These are phyloP conservation scores for Lepidurus arcticus DNA, from an alignment of 1,140 invertebrate genomes.

Conservation along the genomic window DNA sequence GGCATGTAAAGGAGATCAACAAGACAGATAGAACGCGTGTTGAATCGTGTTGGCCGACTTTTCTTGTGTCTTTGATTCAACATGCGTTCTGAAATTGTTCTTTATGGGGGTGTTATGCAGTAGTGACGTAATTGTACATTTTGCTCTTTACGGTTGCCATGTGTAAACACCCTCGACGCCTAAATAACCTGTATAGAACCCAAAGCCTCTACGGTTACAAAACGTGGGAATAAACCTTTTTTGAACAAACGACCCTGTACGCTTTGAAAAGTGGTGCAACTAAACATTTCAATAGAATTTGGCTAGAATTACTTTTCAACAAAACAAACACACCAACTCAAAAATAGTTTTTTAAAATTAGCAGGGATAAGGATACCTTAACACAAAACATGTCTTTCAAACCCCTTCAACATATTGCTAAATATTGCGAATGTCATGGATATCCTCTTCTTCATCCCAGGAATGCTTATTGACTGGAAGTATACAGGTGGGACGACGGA, in stretches of 20 bases:
- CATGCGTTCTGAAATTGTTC: not conserved
- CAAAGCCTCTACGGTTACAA: slow-evolving; percentile 37
- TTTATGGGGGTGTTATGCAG: not conserved
- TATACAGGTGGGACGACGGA: slow-evolving; percentile 48
- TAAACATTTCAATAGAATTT: not conserved
- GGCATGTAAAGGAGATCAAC: not conserved
- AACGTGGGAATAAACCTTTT: slow-evolving; percentile 35
- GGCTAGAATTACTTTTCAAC: not conserved
- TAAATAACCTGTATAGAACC: slow-evolving; percentile 33
- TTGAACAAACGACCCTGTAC: slow-evolving; percentile 17
- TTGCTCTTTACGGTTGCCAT: not conserved
- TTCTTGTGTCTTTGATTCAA: not conserved
- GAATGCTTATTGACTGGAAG: slow-evolving; percentile 24
- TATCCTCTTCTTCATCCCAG: slow-evolving; percentile 1
- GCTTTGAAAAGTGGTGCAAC: not conserved
- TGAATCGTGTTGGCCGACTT: not conserved
- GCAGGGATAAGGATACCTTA: not conserved
- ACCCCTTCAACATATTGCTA: not conserved
- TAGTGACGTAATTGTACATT: not conserved
- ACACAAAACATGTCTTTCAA: not conserved
- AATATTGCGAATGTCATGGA: slow-evolving; percentile 7
- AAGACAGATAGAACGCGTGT: not conserved
- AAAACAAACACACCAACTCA: not conserved
- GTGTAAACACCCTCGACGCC: slow-evolving; percentile 27
- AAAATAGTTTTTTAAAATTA: not conserved